phyloP scores from a whole-genome alignment of 2,888 invertebrate genomes.

The Camptogramma bilineatum region DNA sequence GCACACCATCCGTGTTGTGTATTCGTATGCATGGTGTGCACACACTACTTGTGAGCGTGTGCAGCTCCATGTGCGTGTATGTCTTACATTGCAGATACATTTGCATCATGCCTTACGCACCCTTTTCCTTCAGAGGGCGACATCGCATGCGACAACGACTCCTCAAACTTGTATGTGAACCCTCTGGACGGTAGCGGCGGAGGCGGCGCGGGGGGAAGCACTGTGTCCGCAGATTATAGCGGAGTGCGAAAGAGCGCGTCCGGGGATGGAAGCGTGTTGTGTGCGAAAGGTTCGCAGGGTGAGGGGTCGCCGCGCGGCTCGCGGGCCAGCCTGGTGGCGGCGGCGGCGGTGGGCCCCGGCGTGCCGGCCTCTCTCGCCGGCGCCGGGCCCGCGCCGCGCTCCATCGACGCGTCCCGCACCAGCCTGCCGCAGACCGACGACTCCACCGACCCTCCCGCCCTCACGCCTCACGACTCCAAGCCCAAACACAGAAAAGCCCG shows the following conservation, averaged over 20 bases:
- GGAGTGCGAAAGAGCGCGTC: slow-evolving; percentile 92
- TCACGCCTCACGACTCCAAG: slow-evolving; percentile 79
- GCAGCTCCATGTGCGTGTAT: slow-evolving; percentile 80
- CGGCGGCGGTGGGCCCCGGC: slow-evolving; percentile 35
- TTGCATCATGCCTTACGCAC: slow-evolving; percentile 98
- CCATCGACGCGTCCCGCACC: slow-evolving; percentile 75
- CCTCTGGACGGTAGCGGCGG: slow-evolving; percentile 90
- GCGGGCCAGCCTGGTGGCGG: slow-evolving; percentile 74
- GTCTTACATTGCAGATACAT: slow-evolving; percentile 94
- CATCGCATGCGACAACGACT: slow-evolving; percentile 88
- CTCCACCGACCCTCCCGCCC: slow-evolving; percentile 51
- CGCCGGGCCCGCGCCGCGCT: slow-evolving; percentile 46
- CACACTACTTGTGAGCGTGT: slow-evolving; percentile 55
- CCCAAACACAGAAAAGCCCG: slow-evolving; percentile 95
- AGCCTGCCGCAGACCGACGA: slow-evolving; percentile 75
- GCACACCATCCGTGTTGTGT: slow-evolving; percentile 34
- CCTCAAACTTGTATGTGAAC: slow-evolving; percentile 95
- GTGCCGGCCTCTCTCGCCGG: slow-evolving; percentile 42
- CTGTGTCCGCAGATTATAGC: slow-evolving; percentile 73
- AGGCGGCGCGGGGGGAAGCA: slow-evolving; percentile 66
- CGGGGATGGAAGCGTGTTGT: slow-evolving; percentile 90
- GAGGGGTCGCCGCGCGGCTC: slow-evolving; percentile 80
- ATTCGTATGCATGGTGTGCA: slow-evolving; percentile 40
- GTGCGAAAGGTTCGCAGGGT: slow-evolving; percentile 85
- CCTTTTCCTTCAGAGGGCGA: slow-evolving; percentile 95